phyloP scores from a whole-genome alignment of 2,888 invertebrate species.

The Macrostomum cliftonense region DNA sequence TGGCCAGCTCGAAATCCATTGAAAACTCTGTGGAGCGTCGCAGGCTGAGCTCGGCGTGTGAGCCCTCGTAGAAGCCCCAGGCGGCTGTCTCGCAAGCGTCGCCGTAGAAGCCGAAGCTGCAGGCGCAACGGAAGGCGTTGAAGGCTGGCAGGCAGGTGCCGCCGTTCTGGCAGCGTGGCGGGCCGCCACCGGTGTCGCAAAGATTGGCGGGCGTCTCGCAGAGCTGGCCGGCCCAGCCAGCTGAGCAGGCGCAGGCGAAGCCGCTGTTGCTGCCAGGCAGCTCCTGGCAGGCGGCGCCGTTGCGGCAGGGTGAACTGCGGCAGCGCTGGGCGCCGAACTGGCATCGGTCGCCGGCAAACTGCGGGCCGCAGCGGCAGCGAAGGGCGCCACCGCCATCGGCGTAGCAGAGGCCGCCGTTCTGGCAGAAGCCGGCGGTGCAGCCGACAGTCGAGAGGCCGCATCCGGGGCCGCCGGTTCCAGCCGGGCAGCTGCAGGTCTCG shows the following conservation, averaged over 20 bases:
- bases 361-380: constrained; percentile 73
- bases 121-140: constrained; percentile 52
- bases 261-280: too few species aligned
- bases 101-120: constrained; percentile 62
- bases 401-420: constrained; percentile 73
- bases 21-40: constrained; percentile 72
- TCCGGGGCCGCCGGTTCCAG: constrained; percentile 57
- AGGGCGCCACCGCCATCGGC: constrained; percentile 47
- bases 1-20: constrained; percentile 66
- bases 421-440: constrained; percentile 65
- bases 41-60: constrained; percentile 67
- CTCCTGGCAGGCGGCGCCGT: constrained; percentile 46
- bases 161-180: too few species aligned
- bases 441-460: constrained; percentile 52
- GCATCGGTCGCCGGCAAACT: constrained; percentile 70
- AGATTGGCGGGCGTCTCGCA: too few species aligned
- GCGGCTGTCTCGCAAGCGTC: constrained; percentile 72
- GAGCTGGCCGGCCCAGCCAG: too few species aligned
- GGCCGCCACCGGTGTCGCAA: too few species aligned
- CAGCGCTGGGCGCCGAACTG: constrained; percentile 67
- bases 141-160: not conserved
- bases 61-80: constrained; percentile 65
- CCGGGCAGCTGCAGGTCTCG: constrained; percentile 61
- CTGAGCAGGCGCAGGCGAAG: too few species aligned
- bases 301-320: constrained; percentile 49